Conservation (phyloP, 2,888 invertebrate genomes). For the Nasonovia ribisnigri region DNA sequence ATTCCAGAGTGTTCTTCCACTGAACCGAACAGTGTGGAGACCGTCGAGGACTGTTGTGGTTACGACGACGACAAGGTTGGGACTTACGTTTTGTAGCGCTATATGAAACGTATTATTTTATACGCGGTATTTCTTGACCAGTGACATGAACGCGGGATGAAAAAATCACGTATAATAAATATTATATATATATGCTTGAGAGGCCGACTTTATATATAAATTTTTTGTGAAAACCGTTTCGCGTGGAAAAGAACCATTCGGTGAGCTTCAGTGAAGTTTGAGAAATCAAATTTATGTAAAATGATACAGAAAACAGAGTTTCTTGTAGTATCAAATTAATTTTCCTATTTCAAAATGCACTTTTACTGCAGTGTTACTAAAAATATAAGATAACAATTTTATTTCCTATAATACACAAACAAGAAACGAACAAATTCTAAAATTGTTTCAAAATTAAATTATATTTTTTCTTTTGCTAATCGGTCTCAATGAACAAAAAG, state of each 20-base stretch:
- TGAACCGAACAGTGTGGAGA: slow-evolving; percentile 60
- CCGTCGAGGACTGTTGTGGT: slow-evolving; percentile 26
- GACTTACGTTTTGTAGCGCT: neutral
- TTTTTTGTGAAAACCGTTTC: neutral
- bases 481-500: neutral
- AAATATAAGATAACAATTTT: too few relatives aligned
- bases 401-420: neutral
- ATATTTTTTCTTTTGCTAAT: neutral
- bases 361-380: too few relatives aligned
- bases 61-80: slow-evolving; percentile 44
- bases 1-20: slow-evolving; percentile 59
- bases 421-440: neutral
- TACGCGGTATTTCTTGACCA: neutral
- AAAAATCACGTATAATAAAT: neutral
- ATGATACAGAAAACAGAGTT: neutral
- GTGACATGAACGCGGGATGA: slow-evolving; percentile 10
- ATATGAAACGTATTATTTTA: neutral
- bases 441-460: neutral
- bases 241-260: neutral
- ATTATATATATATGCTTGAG: neutral
- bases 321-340: neutral
- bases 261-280: neutral
- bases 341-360: neutral
- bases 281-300: neutral
- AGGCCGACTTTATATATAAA: neutral